Conservation (phyloP, 1,140 invertebrate genomes). For the Araneus ventricosus region DNA sequence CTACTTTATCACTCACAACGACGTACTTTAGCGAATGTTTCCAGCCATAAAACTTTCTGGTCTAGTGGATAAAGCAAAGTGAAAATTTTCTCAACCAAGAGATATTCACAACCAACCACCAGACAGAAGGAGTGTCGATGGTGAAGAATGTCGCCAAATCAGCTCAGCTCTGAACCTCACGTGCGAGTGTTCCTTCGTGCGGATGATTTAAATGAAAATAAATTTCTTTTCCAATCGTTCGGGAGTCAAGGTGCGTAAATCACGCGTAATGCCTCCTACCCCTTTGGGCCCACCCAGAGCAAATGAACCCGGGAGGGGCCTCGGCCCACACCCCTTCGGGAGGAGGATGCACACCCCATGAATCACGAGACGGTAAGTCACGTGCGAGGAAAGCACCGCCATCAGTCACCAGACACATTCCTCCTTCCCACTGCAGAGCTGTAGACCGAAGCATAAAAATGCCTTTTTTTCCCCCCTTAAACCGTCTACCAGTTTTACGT, state of each 20-base stretch:
- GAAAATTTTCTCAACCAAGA: background rate
- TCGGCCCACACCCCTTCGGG: background rate
- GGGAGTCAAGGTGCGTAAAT: constrained; percentile 24
- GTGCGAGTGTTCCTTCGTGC: background rate
- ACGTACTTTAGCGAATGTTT: too few species aligned
- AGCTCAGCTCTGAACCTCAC: background rate
- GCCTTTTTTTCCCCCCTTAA: background rate
- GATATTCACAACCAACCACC: background rate
- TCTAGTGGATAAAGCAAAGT: background rate
- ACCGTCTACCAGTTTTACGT: background rate
- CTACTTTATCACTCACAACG: too few species aligned
- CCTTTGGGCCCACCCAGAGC: constrained; percentile 33
- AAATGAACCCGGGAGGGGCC: constrained; percentile 1
- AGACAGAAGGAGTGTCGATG: background rate
- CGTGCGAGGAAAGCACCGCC: background rate
- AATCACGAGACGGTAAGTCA: constrained; percentile 28
- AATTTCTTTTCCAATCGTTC: background rate
- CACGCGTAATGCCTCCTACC: constrained; percentile 43
- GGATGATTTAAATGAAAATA: constrained; percentile 62
- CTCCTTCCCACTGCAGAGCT: background rate
- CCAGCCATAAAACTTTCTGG: too few species aligned
- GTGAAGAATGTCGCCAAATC: background rate
- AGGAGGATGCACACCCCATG: constrained; percentile 35
- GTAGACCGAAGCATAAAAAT: background rate
- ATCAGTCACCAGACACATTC: background rate